Percentiles rank a stretch among this genome's conserved stretches.
Conservation (phyloP, 1,140 invertebrate species). For the Psix sp. region DNA sequence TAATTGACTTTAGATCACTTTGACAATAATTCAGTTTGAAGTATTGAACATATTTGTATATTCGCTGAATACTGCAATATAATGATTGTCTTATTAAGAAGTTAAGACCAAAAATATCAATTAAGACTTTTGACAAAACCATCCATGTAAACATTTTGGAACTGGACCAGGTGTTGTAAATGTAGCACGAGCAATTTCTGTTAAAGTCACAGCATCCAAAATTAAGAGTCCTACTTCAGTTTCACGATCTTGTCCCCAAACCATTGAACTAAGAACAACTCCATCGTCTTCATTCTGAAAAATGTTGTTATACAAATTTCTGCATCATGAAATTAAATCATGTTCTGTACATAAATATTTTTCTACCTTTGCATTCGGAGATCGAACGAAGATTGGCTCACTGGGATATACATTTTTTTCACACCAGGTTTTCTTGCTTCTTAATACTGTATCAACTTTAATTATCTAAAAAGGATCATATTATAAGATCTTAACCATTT, state of each 20-base stretch:
- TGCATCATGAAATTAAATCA: not conserved
- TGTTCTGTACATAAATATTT: slow-evolving; percentile 11
- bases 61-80: too few relatives aligned
- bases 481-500: not conserved
- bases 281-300: slow-evolving; percentile 85
- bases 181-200: slow-evolving; percentile 82
- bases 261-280: slow-evolving; percentile 82
- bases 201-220: slow-evolving; percentile 82
- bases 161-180: slow-evolving; percentile 84
- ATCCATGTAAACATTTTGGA: slow-evolving; percentile 89
- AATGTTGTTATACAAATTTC: not conserved
- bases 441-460: slow-evolving; percentile 85
- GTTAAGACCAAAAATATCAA: too few relatives aligned
- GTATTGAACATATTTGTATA: too few relatives aligned
- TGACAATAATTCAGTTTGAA: too few relatives aligned
- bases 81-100: not conserved
- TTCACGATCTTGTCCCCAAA: slow-evolving; percentile 80
- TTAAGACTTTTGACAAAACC: slow-evolving; percentile 78
- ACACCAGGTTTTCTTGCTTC: slow-evolving; percentile 83
- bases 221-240: slow-evolving; percentile 82
- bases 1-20: too few relatives aligned
- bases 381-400: slow-evolving; percentile 90
- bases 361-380: slow-evolving; percentile 81
- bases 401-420: slow-evolving; percentile 87
- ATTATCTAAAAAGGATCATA: slow-evolving; percentile 79